These are phyloP conservation scores for Disparrhopalites patrizii DNA, from an alignment of 2,888 invertebrate species.

Conservation along the genomic window DNA sequence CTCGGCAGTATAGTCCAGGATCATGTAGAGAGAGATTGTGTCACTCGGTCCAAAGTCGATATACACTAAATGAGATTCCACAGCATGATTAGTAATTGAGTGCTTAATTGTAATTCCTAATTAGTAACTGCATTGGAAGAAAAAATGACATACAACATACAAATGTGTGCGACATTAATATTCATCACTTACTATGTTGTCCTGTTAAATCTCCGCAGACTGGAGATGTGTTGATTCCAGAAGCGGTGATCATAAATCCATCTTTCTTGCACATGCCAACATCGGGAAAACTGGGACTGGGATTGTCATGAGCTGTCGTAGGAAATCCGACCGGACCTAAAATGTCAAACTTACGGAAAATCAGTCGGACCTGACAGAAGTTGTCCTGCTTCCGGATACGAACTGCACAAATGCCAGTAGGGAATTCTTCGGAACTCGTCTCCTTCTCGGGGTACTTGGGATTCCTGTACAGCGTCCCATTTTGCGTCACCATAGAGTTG, in stretches of 20 bases:
- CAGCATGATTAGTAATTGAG: neutral
- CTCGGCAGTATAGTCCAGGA: slow-evolving; percentile 74
- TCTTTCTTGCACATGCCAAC: slow-evolving; percentile 45
- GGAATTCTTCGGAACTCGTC: slow-evolving; percentile 55
- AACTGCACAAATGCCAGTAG: slow-evolving; percentile 62
- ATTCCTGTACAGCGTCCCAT: slow-evolving; percentile 68
- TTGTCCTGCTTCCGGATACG: slow-evolving; percentile 61
- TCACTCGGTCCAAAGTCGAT: slow-evolving; percentile 70
- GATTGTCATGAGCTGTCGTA: slow-evolving; percentile 71
- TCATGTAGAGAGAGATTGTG: slow-evolving; percentile 77
- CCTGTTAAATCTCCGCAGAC: slow-evolving; percentile 77
- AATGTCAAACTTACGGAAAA: slow-evolving; percentile 63
- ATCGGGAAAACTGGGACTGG: slow-evolving; percentile 22
- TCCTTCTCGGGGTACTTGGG: slow-evolving; percentile 54
- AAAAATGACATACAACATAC: neutral
- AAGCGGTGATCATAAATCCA: slow-evolving; percentile 51
- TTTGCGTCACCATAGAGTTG: slow-evolving; percentile 61
- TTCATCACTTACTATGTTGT: slow-evolving; percentile 66
- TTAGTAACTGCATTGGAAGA: too few species aligned
- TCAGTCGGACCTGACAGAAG: slow-evolving; percentile 65
- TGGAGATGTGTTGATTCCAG: slow-evolving; percentile 73
- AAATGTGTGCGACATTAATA: too few species aligned
- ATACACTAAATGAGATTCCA: slow-evolving; percentile 62
- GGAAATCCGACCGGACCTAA: slow-evolving; percentile 75
- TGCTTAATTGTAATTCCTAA: neutral